Conservation (phyloP, 2,888 invertebrate species). For the Dermolepida albohirtum region DNA sequence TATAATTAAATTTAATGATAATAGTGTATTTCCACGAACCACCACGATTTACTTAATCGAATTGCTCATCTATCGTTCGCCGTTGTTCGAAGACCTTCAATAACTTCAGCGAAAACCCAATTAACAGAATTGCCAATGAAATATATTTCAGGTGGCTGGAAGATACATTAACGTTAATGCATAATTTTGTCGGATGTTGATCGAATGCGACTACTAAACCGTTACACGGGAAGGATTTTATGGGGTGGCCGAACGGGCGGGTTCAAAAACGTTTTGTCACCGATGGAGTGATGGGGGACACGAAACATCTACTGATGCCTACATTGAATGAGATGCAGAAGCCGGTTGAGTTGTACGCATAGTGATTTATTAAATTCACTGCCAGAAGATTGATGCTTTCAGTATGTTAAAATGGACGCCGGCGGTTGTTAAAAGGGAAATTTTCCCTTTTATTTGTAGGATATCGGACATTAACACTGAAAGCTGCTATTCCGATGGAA, state of each 20-base stretch:
- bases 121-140: neutral
- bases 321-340: too few species aligned
- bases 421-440: too few species aligned
- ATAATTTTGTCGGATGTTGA: constrained; percentile 14
- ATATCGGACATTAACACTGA: too few species aligned
- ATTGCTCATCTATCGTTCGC: neutral
- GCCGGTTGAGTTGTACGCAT: too few species aligned
- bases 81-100: constrained; percentile 1
- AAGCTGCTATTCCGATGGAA: too few species aligned
- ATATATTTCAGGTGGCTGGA: neutral
- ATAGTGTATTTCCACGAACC: neutral
- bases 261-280: neutral
- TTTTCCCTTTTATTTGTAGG: too few species aligned
- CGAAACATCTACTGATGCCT: too few species aligned
- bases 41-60: neutral
- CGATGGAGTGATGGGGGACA: too few species aligned
- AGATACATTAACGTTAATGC: constrained; percentile 4
- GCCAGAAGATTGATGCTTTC: too few species aligned
- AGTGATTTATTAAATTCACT: too few species aligned
- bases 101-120: constrained; percentile 1
- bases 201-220: neutral
- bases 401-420: too few species aligned
- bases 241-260: constrained; percentile 1
- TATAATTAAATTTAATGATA: too few species aligned
- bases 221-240: constrained; percentile 15